phyloP scores from a whole-genome alignment of 2,797 vertebrate genomes.

The Simalia tracyae region DNA sequence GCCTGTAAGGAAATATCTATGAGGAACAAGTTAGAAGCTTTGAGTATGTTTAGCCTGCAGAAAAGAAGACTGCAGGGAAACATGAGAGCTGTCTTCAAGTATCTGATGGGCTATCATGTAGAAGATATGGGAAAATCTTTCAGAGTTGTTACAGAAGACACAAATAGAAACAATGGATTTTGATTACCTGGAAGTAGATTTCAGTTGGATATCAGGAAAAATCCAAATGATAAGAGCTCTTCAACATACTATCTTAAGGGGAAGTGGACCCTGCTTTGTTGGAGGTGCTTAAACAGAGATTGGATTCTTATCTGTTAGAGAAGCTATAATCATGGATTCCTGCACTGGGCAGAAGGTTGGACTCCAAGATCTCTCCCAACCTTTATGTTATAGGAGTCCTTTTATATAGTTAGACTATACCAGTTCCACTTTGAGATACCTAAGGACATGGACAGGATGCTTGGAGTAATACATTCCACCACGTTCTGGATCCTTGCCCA shows the following conservation, averaged over 20 bases:
- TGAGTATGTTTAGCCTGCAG: neutral
- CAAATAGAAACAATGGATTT: neutral
- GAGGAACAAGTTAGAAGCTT: neutral
- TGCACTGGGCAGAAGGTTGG: neutral
- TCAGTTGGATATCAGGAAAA: neutral
- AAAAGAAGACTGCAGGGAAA: neutral
- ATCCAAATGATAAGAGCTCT: neutral
- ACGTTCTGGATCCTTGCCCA: neutral
- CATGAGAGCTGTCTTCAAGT: neutral
- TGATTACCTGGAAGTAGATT: neutral
- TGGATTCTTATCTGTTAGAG: neutral
- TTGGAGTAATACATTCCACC: neutral
- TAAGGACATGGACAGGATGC: neutral
- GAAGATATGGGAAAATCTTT: neutral
- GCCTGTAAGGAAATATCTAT: neutral
- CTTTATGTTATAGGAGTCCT: neutral
- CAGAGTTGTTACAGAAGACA: neutral
- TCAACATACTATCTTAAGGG: neutral
- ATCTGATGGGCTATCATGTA: neutral
- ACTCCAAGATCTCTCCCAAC: neutral
- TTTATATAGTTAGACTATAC: neutral
- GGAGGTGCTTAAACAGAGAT: neutral
- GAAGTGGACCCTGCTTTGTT: neutral
- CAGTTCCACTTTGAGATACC: neutral
- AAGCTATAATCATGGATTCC: neutral